These are phyloP conservation scores for Athetis lepigone DNA, from an alignment of 2,888 invertebrate genomes.

Conservation along the genomic window DNA sequence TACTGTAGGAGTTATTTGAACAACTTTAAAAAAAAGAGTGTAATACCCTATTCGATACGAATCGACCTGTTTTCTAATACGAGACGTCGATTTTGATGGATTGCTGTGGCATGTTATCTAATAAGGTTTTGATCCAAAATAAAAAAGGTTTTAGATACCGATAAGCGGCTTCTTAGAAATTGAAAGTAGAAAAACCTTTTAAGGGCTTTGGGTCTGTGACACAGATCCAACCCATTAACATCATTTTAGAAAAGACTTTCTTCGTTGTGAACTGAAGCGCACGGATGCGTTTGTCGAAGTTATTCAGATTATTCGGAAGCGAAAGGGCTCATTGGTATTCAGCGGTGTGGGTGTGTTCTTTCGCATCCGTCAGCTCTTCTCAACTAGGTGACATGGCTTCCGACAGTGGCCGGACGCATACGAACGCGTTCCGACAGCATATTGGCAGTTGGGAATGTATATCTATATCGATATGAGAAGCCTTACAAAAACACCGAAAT, in stretches of 20 bases:
- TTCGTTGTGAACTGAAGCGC: constrained; percentile 29
- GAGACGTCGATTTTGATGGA: constrained; percentile 39
- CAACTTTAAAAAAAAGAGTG: no score
- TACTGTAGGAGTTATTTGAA: no score
- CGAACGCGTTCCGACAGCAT: constrained; percentile 9
- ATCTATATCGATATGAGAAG: constrained; percentile 2
- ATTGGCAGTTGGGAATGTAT: neutral
- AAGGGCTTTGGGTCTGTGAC: constrained; percentile 31
- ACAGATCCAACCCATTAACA: constrained; percentile 31
- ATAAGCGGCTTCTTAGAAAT: constrained; percentile 7
- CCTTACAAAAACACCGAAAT: constrained; percentile 13
- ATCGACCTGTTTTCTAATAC: constrained; percentile 36
- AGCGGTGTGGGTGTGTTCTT: constrained; percentile 29
- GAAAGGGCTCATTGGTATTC: constrained; percentile 56
- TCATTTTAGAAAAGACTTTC: constrained; percentile 26
- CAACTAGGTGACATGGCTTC: constrained; percentile 55
- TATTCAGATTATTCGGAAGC: constrained; percentile 40
- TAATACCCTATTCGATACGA: constrained; percentile 23
- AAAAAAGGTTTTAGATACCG: constrained; percentile 9
- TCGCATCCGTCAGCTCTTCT: constrained; percentile 51
- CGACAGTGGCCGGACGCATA: constrained; percentile 37
- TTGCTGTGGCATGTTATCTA: constrained; percentile 32
- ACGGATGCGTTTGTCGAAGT: constrained; percentile 30
- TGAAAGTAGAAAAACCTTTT: constrained; percentile 28
- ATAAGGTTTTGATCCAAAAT: constrained; percentile 20